These are phyloP conservation scores for Andrena chrysosceles DNA, from an alignment of 2,888 invertebrate species.

Conservation along the genomic window DNA sequence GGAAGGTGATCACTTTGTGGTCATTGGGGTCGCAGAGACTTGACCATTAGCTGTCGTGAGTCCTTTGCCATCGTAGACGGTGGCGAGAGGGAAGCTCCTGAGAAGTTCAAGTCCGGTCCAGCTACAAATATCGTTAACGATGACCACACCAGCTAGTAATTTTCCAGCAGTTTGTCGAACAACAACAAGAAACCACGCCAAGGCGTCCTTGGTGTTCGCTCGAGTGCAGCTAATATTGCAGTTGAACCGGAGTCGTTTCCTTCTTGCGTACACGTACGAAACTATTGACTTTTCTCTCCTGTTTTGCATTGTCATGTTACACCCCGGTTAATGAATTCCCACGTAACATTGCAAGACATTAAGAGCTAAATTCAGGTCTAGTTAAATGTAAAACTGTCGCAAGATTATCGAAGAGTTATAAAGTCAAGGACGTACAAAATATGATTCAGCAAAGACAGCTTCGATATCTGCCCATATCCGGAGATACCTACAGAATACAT, in stretches of 20 bases:
- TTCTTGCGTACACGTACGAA: conserved; percentile 5
- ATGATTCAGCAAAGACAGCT: no score
- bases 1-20: conserved; percentile 82
- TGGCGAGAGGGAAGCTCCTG: conserved; percentile 50
- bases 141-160: conserved; percentile 76
- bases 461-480: no score
- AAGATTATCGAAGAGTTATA: no score
- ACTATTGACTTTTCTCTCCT: not conserved
- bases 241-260: conserved; percentile 39
- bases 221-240: conserved; percentile 73
- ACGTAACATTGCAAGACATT: no score
- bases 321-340: no score
- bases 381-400: no score
- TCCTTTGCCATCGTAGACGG: conserved; percentile 67
- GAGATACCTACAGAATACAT: no score
- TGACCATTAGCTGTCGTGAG: conserved; percentile 81
- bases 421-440: no score
- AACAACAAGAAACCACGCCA: conserved; percentile 76
- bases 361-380: no score
- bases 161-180: conserved; percentile 81
- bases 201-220: conserved; percentile 63
- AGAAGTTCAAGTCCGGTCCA: conserved; percentile 75
- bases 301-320: no score
- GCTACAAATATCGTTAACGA: conserved; percentile 84
- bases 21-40: conserved; percentile 79